Conservation (phyloP, 2,113 vertebrate species). For the Ptilonorhynchus violaceus region DNA sequence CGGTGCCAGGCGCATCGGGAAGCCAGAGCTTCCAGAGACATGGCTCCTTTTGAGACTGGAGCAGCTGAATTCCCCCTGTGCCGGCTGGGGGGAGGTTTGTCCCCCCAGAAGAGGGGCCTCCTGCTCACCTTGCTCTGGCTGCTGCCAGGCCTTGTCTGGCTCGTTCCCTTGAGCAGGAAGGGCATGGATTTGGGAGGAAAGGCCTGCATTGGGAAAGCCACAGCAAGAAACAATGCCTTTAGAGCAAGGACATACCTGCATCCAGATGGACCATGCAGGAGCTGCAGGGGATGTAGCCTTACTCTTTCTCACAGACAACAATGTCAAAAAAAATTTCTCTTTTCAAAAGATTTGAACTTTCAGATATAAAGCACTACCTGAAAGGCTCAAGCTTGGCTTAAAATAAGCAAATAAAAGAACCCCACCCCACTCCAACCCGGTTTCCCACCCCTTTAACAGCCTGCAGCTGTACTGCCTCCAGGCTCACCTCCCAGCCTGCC, state of each 20-base stretch:
- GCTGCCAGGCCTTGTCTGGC: background rate
- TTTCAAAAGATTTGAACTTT: background rate
- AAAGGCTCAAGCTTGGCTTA: background rate
- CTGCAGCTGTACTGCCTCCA: background rate
- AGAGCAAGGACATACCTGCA: background rate
- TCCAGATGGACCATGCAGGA: accelerated
- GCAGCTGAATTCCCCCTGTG: background rate
- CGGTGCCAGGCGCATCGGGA: accelerated
- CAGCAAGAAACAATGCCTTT: background rate
- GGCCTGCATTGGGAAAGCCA: background rate
- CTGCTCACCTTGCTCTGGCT: background rate
- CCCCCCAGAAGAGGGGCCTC: background rate
- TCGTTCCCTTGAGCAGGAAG: background rate
- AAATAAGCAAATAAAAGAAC: background rate
- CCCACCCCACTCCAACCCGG: accelerated
- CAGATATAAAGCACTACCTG: background rate
- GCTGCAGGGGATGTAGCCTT: background rate
- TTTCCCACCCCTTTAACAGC: background rate
- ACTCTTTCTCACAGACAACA: background rate
- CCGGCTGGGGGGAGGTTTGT: accelerated
- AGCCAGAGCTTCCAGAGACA: background rate
- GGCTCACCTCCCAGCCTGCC: background rate
- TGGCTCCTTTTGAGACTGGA: accelerated
- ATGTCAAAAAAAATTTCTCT: background rate
- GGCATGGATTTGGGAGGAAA: background rate